Base-by-base conservation (phyloP, 2,888 invertebrate genomes). In the Chymomyza fuscimana region DNA sequence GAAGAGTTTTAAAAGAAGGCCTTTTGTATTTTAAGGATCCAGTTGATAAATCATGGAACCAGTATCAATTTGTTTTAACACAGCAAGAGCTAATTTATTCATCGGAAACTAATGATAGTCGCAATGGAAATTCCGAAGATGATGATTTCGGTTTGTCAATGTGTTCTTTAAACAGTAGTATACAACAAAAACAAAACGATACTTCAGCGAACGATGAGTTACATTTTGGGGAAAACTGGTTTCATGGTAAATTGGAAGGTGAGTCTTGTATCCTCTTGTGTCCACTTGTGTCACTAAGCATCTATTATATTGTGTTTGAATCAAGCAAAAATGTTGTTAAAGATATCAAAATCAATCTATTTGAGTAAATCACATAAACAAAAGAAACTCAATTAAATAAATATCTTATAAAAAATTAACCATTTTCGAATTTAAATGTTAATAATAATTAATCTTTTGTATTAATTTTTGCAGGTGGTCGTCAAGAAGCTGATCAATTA, bases 201-300 rank as follows among this genome's bases (percentile, higher is more conserved):
- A 94, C 94, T 69, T 93, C 96, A 10, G 95, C 96, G 0, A 96
- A 96, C 83, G 97, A 97, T 88, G 98, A 98, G 89, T 91, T 98
- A 75, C 98, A 98, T 92, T 97, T 96, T 89, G 95, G 96, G 29
- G 98, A 98, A 91, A 96, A 96, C 90, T 98, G 98, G 98, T 98
- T 97, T 89, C 98, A 98, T 89, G 97, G 98, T 0, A 95, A 95
- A 90, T 92, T 98, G 51, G 94, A 95, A 16, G 96, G 91, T 90
- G 73, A 69, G 65, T 9, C 32, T 32, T 19, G 19, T 19, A 2
- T 19, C 19, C 19, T 9, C 32, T 32, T 19, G 19, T 19, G 19
- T 19, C 19, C 19, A 19, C 25, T 4, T 25, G 25, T 25, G 2
- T 4, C 25, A 25, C 19, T 19, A 19, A 19, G 19, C 25, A 25